Conservation (phyloP, 2,888 invertebrate species). For the Congeria kusceri region DNA sequence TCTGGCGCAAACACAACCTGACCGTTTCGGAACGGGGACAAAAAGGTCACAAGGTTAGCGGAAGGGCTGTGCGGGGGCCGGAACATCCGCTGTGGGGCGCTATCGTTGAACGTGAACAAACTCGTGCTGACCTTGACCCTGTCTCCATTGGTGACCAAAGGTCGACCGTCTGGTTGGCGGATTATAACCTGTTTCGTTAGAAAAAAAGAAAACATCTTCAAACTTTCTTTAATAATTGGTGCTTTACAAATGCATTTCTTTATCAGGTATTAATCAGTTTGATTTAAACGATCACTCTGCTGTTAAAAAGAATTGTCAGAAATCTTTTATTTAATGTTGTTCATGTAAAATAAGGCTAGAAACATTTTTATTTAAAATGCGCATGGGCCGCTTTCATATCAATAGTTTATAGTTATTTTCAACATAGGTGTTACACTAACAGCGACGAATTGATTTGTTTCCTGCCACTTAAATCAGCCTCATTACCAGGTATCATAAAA, state of each 20-base stretch:
- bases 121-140: constrained; percentile 58
- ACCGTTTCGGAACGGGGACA: constrained; percentile 46
- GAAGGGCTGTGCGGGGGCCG: constrained; percentile 37
- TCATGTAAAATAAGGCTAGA: no score
- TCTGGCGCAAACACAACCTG: constrained; percentile 50
- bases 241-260: not conserved
- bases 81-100: constrained; percentile 14
- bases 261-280: no score
- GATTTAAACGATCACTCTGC: no score
- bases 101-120: constrained; percentile 63
- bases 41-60: constrained; percentile 41
- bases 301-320: no score
- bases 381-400: no score
- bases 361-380: no score
- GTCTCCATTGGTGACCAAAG: constrained; percentile 47
- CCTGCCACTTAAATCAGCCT: no score
- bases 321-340: no score
- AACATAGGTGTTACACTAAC: no score
- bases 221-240: not conserved
- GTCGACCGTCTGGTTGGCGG: constrained; percentile 67
- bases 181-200: constrained; percentile 62
- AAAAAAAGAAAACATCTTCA: constrained; percentile 1
- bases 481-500: no score
- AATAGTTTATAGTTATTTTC: no score
- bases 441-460: no score